Conservation (phyloP, 2,888 invertebrate genomes). For the Leucoma salicis region DNA sequence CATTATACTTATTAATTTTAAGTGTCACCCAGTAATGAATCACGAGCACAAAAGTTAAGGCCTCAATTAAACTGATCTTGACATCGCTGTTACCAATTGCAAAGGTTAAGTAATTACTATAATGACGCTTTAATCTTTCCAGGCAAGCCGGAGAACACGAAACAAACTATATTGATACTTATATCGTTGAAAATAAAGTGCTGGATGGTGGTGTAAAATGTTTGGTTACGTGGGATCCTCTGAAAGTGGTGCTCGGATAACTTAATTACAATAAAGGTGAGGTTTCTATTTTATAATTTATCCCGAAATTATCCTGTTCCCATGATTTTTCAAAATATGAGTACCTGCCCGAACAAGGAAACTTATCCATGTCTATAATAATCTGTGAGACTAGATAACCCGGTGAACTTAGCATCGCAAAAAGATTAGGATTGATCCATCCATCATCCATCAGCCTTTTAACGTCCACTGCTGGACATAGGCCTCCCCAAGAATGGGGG, state of each 20-base stretch:
- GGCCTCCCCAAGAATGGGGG: too few species aligned
- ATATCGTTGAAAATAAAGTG: constrained; percentile 11
- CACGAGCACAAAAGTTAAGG: constrained; percentile 29
- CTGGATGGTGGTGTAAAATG: constrained; percentile 40
- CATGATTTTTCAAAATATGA: too few species aligned
- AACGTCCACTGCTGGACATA: too few species aligned
- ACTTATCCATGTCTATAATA: too few species aligned
- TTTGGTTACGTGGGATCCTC: constrained; percentile 31
- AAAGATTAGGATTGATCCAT: too few species aligned
- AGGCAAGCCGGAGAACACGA: constrained; percentile 13
- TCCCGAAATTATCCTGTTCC: too few species aligned
- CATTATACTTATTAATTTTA: constrained; percentile 1
- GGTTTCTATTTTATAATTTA: constrained; percentile 29
- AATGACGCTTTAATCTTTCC: constrained; percentile 29
- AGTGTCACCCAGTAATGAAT: constrained; percentile 5
- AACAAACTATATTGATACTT: constrained; percentile 15
- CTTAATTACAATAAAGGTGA: constrained; percentile 50
- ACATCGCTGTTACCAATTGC: constrained; percentile 20
- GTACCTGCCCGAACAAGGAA: too few species aligned
- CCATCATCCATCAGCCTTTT: too few species aligned
- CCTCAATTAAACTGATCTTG: constrained; percentile 30
- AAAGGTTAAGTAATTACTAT: constrained; percentile 21
- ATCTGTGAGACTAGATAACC: too few species aligned
- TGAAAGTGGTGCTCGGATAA: constrained; percentile 37
- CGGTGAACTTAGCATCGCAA: too few species aligned